Evolutionary conservation across 1,140 invertebrate species (phyloP).

Genomic region (Scaptomyza montana): DNA sequence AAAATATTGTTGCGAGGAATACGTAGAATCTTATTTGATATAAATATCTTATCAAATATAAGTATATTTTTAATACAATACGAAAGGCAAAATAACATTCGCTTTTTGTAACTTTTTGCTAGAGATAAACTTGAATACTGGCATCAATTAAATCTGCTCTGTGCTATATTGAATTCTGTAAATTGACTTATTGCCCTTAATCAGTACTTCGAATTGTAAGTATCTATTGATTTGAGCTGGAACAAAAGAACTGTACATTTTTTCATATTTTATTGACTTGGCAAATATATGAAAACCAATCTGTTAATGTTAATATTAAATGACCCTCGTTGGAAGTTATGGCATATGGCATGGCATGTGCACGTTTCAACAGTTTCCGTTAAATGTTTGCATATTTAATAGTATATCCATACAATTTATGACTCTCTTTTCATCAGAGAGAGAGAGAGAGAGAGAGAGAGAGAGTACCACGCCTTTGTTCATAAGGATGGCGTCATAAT

Average conservation of each 20-base stretch:
- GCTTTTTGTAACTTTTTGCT: too few species aligned
- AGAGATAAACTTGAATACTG: too few species aligned
- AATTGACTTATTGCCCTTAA: neutral
- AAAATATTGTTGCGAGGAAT: too few species aligned
- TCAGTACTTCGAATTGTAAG: neutral
- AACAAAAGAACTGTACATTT: too few species aligned
- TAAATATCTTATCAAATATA: too few species aligned
- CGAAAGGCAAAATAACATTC: too few species aligned
- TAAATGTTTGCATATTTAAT: constrained; percentile 43
- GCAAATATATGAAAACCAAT: too few species aligned
- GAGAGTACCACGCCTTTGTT: neutral
- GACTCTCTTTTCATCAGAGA: constrained; percentile 23
- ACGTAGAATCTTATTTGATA: too few species aligned
- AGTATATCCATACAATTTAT: constrained; percentile 25
- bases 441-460: neutral
- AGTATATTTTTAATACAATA: too few species aligned
- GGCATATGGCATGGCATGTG: constrained; percentile 30
- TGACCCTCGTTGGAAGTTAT: constrained; percentile 19
- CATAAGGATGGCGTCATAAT: constrained; percentile 34
- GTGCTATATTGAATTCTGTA: neutral
- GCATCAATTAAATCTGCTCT: too few species aligned
- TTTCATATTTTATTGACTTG: neutral
- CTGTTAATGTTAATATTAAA: neutral
- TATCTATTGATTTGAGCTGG: neutral
- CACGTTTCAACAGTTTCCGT: constrained; percentile 44